Base-by-base conservation (phyloP, 1,140 invertebrate genomes). In the Tetragonula clypearis region DNA sequence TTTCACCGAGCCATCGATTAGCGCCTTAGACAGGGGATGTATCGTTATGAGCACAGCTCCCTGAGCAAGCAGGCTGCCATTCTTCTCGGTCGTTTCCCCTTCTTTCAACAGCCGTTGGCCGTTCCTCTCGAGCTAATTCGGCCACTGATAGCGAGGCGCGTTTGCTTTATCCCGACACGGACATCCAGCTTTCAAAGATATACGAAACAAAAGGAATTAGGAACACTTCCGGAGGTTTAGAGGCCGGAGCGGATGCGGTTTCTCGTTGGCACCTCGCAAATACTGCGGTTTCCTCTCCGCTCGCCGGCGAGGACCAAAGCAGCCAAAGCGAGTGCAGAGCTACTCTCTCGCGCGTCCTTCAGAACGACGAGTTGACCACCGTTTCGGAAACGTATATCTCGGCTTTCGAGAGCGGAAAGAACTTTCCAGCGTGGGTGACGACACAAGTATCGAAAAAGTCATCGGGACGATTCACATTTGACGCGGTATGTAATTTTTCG, bases 1-100 rank as follows among this genome's bases (percentile, higher is more conserved):
- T 89, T 80, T 76, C 82, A 87, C 73, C 41, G 69, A 69, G 62
- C 11, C 62, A 80, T 77, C 82, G 88, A 68, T 76, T 84, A 66
- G 15, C 49, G n/a, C 0, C 60, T 49, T 49, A 35, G 56, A 56
- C 68, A 30, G 23, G 15, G 66, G 41, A 75, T 83, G 55, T 15
- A 79, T 55, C 69, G 35, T 77, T 79, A 88, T 41, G 69, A 79
- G 62, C 17, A 87, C 73, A 66, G 79, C 77, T 71, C 41, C 73
- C 6, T 8, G 1, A 30, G 12, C n/a, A 53, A 9, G 6, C 21
- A 53, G 19, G 15, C 9, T 68, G 23, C 12, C 41, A 68, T 80
- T 82, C 68, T 56, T 55, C 35, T 26, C 49, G 49, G 21, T n/a
- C 55, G 35, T 65, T n/a, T 69, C 53, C 26, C 0, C 19, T 49